These are phyloP conservation scores for Babyrousa celebensis DNA, from an alignment of 2,797 vertebrate species.

Conservation along the genomic window DNA sequence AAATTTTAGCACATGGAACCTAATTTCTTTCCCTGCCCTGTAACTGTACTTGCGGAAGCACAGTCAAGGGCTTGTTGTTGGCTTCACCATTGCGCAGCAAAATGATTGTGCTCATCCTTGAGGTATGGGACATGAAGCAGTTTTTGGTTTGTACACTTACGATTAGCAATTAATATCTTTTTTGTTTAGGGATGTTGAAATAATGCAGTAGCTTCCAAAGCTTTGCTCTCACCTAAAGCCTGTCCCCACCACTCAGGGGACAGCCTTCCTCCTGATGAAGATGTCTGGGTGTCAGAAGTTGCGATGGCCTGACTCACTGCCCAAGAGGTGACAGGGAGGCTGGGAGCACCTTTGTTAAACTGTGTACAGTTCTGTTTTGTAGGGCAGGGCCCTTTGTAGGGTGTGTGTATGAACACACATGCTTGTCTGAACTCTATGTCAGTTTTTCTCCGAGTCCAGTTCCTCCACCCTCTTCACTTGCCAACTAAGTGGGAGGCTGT, in stretches of 20 bases:
- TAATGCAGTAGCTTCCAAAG: not conserved
- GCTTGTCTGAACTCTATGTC: not conserved
- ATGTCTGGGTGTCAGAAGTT: not conserved
- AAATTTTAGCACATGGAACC: slow-evolving; percentile 39
- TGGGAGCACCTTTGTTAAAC: not conserved
- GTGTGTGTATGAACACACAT: not conserved
- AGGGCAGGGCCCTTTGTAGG: not conserved
- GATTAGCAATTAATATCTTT: slow-evolving; percentile 9
- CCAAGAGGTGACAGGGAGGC: slow-evolving; percentile 58
- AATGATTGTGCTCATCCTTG: not conserved
- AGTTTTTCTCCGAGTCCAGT: not conserved
- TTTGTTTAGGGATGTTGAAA: not conserved
- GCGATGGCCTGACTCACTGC: slow-evolving; percentile 23
- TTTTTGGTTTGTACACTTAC: not conserved
- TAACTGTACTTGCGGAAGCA: not conserved
- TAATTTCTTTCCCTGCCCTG: not conserved
- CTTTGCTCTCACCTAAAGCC: slow-evolving; percentile 55
- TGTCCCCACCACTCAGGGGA: not conserved
- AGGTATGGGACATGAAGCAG: not conserved
- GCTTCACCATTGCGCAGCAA: not conserved
- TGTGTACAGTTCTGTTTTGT: not conserved
- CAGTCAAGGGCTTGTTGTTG: not conserved
- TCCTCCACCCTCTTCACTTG: not conserved
- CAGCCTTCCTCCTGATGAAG: not conserved
- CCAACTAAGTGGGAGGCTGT: not conserved